Percentiles rank a stretch among this genome's conserved stretches.
Conservation (phyloP, 1,140 invertebrate species). For the Zophobas morio region DNA sequence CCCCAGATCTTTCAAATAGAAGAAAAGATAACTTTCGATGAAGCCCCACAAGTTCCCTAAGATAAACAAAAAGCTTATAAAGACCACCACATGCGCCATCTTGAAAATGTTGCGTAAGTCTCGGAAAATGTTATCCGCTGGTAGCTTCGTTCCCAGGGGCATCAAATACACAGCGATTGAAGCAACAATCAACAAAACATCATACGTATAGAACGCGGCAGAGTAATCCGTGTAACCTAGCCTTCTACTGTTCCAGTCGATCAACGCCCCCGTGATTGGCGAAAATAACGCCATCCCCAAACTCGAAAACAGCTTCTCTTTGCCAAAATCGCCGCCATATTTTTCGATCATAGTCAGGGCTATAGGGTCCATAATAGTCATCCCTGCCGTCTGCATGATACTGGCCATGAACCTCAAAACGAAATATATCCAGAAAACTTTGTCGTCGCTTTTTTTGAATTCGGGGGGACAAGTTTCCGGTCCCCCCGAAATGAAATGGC, state of each 20-base stretch:
- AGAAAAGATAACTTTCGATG: constrained; percentile 87
- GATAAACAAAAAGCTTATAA: constrained; percentile 83
- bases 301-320: constrained; percentile 84
- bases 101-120: constrained; percentile 80
- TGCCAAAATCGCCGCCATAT: constrained; percentile 84
- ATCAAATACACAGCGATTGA: constrained; percentile 79
- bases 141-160: constrained; percentile 80
- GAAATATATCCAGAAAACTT: constrained; percentile 87
- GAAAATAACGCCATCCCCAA: constrained; percentile 87
- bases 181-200: constrained; percentile 78
- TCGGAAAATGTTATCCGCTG: constrained; percentile 79
- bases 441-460: constrained; percentile 80
- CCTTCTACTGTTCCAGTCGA: constrained; percentile 76
- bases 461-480: constrained; percentile 82
- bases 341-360: constrained; percentile 85
- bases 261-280: constrained; percentile 83
- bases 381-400: constrained; percentile 81
- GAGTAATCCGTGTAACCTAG: constrained; percentile 84
- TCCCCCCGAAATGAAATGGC: constrained; percentile 77
- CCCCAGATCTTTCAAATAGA: constrained; percentile 86
- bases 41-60: constrained; percentile 88
- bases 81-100: constrained; percentile 81
- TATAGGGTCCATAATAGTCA: constrained; percentile 88
- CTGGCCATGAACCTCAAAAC: constrained; percentile 81
- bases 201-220: constrained; percentile 83